These are phyloP conservation scores for Lasius platythorax DNA, from an alignment of 2,888 invertebrate genomes.

Conservation along the genomic window DNA sequence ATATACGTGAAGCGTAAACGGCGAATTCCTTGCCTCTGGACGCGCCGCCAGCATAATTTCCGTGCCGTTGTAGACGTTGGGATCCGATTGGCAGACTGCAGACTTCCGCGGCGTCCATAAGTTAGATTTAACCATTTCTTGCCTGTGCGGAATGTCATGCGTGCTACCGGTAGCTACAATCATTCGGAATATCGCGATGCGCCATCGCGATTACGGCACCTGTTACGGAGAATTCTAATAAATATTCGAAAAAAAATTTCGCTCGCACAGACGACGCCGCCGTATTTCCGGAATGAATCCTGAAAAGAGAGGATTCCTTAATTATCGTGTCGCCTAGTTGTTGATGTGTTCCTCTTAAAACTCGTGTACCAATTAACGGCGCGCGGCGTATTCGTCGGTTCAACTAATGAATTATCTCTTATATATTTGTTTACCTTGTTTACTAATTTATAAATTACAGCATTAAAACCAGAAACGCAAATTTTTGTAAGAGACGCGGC, in stretches of 20 bases:
- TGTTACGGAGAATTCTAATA: conserved; percentile 53
- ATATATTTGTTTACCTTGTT: not conserved
- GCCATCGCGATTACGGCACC: conserved; percentile 9
- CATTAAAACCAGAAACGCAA: not conserved
- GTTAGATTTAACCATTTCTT: conserved; percentile 66
- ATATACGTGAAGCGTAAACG: conserved; percentile 33
- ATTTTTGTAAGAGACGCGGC: not conserved
- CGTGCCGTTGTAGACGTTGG: conserved; percentile 37
- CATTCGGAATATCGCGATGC: conserved; percentile 42
- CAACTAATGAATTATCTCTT: not conserved
- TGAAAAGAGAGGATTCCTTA: not conserved
- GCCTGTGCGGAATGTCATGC: conserved; percentile 71
- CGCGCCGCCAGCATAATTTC: conserved; percentile 46
- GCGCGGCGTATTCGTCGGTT: not conserved
- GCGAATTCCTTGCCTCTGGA: conserved; percentile 36
- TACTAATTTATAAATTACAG: not conserved
- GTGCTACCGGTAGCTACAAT: conserved; percentile 50
- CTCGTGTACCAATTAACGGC: not conserved
- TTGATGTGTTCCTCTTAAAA: not conserved
- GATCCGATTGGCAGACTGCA: conserved; percentile 31
- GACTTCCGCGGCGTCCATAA: conserved; percentile 65
- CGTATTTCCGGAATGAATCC: not conserved
- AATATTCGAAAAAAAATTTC: conserved; percentile 34
- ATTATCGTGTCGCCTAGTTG: conserved; percentile 18
- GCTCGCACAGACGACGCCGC: not conserved